Evolutionary conservation across 2,888 invertebrate species (phyloP).

Genomic region (Tipula helvola): DNA sequence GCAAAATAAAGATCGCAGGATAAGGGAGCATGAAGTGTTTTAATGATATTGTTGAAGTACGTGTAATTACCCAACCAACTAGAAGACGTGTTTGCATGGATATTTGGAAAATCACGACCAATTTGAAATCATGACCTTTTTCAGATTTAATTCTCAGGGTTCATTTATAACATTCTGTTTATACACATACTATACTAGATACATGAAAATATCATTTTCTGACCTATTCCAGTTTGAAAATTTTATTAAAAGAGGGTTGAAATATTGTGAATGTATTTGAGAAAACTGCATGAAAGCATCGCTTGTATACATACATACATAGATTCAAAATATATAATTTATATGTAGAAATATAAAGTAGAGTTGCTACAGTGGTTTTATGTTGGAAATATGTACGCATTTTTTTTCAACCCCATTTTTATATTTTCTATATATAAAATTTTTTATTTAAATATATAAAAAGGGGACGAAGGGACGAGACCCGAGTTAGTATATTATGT

Average conservation of each 20-base stretch:
- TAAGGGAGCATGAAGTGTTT: not conserved
- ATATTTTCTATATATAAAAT: not conserved
- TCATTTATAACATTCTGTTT: not conserved
- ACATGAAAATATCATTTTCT: not conserved
- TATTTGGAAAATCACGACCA: not conserved
- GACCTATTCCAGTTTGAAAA: slow-evolving; percentile 8
- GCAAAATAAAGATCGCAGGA: not conserved
- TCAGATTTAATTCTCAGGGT: not conserved
- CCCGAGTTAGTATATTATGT: not conserved
- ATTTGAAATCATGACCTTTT: not conserved
- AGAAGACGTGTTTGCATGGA: not conserved
- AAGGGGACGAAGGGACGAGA: not conserved
- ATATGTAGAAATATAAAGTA: not conserved
- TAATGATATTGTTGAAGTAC: not conserved
- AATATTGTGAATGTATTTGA: not conserved
- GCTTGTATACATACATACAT: not conserved
- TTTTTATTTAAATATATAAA: not conserved
- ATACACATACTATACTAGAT: not conserved
- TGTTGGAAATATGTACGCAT: not conserved
- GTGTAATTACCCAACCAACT: not conserved
- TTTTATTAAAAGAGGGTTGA: not conserved
- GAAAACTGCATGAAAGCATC: not conserved
- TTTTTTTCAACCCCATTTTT: not conserved
- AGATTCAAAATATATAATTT: not conserved
- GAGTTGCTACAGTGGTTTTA: not conserved